Percentiles rank a stretch among this genome's conserved stretches.
These are phyloP conservation scores for Grammomys dolichurus DNA, from an alignment of 2,113 vertebrate species.

Conservation along the genomic window DNA sequence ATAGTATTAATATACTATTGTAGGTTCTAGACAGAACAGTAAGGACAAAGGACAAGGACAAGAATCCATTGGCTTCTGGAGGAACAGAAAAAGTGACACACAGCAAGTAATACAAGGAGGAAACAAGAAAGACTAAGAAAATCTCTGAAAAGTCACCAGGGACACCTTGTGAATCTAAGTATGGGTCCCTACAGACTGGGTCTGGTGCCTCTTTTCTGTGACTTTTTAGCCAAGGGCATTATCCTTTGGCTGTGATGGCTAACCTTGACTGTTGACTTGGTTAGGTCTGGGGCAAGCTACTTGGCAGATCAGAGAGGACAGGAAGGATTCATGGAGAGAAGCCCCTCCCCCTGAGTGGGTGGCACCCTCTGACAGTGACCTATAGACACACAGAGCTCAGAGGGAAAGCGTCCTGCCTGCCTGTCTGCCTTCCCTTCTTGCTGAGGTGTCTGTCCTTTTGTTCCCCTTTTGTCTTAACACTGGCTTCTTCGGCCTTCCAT, in stretches of 20 bases:
- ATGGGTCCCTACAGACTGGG: not conserved
- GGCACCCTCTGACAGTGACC: not conserved
- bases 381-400: not conserved
- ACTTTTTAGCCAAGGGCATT: not conserved
- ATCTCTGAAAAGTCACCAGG: not conserved
- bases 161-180: not conserved
- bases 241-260: not conserved
- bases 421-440: not conserved
- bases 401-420: not conserved
- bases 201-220: not conserved
- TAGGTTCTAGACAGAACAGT: not conserved
- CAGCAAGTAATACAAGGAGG: not conserved
- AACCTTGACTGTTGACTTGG: not conserved
- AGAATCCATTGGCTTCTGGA: not conserved
- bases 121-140: not conserved
- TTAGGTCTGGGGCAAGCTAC: not conserved
- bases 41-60: not conserved
- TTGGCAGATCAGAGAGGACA: not conserved
- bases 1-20: not conserved
- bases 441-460: not conserved
- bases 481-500: not conserved
- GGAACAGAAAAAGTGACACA: not conserved
- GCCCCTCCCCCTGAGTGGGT: not conserved
- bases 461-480: not conserved
- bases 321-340: not conserved